Evolutionary conservation across 2,888 invertebrate genomes (phyloP).

Genomic region (Elegia similella): DNA sequence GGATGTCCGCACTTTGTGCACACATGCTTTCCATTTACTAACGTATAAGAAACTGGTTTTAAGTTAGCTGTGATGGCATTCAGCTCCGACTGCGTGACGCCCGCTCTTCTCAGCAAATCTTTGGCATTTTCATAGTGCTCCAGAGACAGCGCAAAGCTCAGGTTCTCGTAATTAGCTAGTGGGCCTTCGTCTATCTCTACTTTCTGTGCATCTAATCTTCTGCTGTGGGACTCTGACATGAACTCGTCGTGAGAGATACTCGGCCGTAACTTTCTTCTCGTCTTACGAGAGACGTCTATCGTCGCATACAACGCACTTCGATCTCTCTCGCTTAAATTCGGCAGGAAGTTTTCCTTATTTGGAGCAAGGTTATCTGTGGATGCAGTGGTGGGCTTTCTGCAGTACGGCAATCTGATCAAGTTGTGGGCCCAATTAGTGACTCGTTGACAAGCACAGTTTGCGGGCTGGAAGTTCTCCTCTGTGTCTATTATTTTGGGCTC

Average conservation of each 20-base stretch:
- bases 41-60: constrained; percentile 44
- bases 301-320: constrained; percentile 85
- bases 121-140: constrained; percentile 91
- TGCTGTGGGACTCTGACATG: constrained; percentile 12
- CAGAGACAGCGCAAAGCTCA: constrained; percentile 89
- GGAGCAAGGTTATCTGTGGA: constrained; percentile 52
- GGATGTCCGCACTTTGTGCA: constrained; percentile 85
- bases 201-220: constrained; percentile 31
- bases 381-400: constrained; percentile 55
- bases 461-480: constrained; percentile 56
- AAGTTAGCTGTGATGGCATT: constrained; percentile 63
- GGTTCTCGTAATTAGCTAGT: constrained; percentile 85
- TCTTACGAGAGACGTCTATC: constrained; percentile 84
- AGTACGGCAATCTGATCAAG: constrained; percentile 83
- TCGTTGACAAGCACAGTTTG: constrained; percentile 81
- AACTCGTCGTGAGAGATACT: constrained; percentile 33
- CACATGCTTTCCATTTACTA: constrained; percentile 44
- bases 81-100: constrained; percentile 77
- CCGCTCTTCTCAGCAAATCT: constrained; percentile 82
- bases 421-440: constrained; percentile 85
- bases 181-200: constrained; percentile 68
- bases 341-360: constrained; percentile 79
- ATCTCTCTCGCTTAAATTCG: constrained; percentile 41
- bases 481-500: constrained; percentile 60
- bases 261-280: constrained; percentile 64